phyloP scores from a whole-genome alignment of 2,888 invertebrate genomes.

The Drosophila melanosoma region DNA sequence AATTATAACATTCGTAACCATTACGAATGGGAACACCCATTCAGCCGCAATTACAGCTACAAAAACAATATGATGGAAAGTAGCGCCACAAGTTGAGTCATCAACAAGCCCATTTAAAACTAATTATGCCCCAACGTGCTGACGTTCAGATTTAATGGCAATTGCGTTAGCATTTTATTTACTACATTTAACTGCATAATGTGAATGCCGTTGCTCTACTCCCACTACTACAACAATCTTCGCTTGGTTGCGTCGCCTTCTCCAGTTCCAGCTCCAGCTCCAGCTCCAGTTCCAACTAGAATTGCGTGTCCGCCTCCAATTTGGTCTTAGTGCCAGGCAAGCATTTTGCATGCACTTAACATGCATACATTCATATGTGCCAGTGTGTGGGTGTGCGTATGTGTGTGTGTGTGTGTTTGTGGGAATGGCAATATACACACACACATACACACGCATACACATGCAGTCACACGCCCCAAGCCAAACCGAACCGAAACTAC shows the following conservation, averaged over 20 bases:
- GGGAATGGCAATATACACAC: slow-evolving; percentile 7
- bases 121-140: slow-evolving; percentile 74
- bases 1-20: background rate
- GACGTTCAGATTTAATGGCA: slow-evolving; percentile 66
- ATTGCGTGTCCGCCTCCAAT: slow-evolving; percentile 18
- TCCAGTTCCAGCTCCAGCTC: background rate
- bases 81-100: slow-evolving; percentile 51
- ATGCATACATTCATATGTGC: slow-evolving; percentile 16
- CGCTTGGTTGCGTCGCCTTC: slow-evolving; percentile 1
- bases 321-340: slow-evolving; percentile 54
- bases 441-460: slow-evolving; percentile 15
- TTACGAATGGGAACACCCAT: background rate
- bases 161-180: slow-evolving; percentile 79
- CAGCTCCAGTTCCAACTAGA: background rate
- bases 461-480: slow-evolving; percentile 29
- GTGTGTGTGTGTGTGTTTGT: background rate
- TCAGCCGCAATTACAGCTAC: background rate
- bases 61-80: slow-evolving; percentile 2
- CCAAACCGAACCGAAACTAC: slow-evolving; percentile 64
- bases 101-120: slow-evolving; percentile 74
- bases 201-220: slow-evolving; percentile 29
- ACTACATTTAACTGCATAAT: slow-evolving; percentile 79
- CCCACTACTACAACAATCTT: background rate
- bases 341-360: slow-evolving; percentile 73
- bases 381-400: background rate